These are phyloP conservation scores for Thamnophis elegans DNA, from an alignment of 2,797 vertebrate genomes.

Conservation along the genomic window DNA sequence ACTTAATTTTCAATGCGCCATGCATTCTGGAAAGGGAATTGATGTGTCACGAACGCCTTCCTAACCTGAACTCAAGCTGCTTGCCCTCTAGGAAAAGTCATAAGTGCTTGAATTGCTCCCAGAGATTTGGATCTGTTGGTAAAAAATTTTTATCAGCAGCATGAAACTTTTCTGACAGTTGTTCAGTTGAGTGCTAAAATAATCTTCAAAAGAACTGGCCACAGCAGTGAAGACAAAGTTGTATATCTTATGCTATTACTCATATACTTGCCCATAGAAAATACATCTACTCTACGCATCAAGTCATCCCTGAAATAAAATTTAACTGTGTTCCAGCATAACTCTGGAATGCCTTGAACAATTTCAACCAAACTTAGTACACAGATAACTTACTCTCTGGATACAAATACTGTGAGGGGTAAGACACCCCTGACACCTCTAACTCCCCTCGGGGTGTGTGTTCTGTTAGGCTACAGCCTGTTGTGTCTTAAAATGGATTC, in stretches of 20 bases:
- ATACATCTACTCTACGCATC: background rate
- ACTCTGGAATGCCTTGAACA: too few species aligned
- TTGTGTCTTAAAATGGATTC: too few species aligned
- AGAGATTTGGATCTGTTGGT: background rate
- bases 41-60: background rate
- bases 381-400: too few species aligned
- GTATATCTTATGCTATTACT: background rate
- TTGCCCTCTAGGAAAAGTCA: constrained; percentile 12
- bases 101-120: background rate
- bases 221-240: background rate
- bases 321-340: background rate
- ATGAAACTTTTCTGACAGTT: constrained; percentile 21
- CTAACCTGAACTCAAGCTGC: constrained; percentile 10
- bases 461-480: too few species aligned
- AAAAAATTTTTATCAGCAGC: background rate
- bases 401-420: too few species aligned
- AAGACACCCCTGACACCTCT: too few species aligned
- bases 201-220: background rate
- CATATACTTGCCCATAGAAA: background rate
- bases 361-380: too few species aligned
- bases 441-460: too few species aligned
- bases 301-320: constrained; percentile 22
- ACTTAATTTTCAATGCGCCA: constrained; percentile 23
- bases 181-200: background rate
- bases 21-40: constrained; percentile 17